A percentile compares a stretch with the other conserved stretches of the same genome.
phyloP scores from a whole-genome alignment of 2,113 vertebrate species.

The Chelonoidis abingdonii region DNA sequence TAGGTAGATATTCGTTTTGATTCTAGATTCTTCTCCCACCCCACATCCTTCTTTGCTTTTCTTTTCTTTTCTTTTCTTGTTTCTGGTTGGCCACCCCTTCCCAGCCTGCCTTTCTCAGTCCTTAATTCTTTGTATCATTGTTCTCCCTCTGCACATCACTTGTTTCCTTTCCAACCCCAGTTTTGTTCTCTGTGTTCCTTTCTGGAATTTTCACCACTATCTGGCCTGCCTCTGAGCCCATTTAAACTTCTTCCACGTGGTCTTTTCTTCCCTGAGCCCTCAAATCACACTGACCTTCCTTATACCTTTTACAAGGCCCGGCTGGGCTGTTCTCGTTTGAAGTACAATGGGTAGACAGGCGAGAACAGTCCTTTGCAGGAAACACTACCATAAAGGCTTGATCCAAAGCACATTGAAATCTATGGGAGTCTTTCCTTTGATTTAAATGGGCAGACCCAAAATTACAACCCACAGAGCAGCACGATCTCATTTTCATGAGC shows the following conservation, averaged over 20 bases:
- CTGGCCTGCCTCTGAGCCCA: neutral
- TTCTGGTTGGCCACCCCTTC: neutral
- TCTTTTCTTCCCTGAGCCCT: neutral
- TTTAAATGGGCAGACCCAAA: neutral
- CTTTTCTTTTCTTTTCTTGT: neutral
- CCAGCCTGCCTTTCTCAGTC: accelerated
- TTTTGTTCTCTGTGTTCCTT: neutral
- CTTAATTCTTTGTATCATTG: neutral
- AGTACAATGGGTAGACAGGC: neutral
- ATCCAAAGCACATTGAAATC: neutral
- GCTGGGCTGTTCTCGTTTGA: neutral
- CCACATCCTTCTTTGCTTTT: neutral
- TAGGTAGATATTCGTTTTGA: neutral
- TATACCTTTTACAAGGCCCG: neutral
- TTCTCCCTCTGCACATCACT: neutral
- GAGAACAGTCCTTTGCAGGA: neutral
- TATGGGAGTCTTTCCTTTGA: neutral
- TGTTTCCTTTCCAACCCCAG: neutral
- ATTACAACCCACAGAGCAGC: neutral
- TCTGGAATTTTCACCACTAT: neutral
- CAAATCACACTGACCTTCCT: neutral
- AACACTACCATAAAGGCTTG: neutral
- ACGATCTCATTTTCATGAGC: neutral
- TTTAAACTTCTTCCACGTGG: neutral
- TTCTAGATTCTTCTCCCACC: neutral